Evolutionary conservation across 2,113 vertebrate genomes (phyloP).

Genomic region (Haliaeetus leucogaster): DNA sequence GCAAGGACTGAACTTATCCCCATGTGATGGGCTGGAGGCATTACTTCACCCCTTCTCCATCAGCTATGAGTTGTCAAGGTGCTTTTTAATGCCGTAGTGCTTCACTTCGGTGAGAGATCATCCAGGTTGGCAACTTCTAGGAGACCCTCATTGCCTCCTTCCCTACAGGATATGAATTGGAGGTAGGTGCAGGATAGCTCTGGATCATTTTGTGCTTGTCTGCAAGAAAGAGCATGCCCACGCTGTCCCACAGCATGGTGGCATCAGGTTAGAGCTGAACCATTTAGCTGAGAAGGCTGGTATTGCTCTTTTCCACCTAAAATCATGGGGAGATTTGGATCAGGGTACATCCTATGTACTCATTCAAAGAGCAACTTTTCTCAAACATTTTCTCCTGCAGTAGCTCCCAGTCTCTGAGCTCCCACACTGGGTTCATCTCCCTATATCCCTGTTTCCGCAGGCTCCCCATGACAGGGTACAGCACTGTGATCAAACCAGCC

Average conservation of each 20-base stretch:
- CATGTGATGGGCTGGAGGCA: neutral
- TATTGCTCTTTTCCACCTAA: neutral
- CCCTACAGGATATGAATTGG: neutral
- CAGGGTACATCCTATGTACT: neutral
- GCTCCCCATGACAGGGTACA: neutral
- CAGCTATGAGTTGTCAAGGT: neutral
- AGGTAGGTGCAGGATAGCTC: neutral
- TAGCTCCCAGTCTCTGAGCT: neutral
- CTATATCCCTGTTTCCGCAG: rapidly evolving
- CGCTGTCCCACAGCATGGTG: rapidly evolving
- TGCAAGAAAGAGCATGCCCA: neutral
- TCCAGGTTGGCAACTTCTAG: neutral
- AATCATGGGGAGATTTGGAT: neutral
- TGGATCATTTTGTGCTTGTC: neutral
- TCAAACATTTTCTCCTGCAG: neutral
- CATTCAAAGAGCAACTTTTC: neutral
- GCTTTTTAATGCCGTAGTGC: neutral
- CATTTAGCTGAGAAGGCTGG: neutral
- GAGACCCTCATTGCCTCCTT: neutral
- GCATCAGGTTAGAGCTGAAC: neutral
- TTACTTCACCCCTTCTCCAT: neutral
- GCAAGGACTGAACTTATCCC: neutral
- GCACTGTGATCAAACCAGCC: neutral
- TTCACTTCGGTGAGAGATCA: neutral
- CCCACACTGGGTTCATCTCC: neutral